phyloP scores from a whole-genome alignment of 1,140 invertebrate genomes.

The Drosophila nasuta region DNA sequence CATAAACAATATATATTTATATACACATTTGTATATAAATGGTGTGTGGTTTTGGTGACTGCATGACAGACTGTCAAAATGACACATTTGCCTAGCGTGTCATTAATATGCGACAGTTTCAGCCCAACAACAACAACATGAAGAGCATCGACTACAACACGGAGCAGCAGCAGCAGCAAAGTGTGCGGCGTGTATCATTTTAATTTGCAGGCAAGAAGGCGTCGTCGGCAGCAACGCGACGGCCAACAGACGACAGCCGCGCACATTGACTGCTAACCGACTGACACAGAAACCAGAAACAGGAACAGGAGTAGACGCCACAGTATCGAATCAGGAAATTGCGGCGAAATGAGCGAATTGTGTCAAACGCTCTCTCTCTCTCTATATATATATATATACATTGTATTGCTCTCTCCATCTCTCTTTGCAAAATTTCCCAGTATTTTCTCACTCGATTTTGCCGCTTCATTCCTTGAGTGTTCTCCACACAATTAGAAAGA shows the following conservation, averaged over 20 bases:
- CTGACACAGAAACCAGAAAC: slow-evolving; percentile 74
- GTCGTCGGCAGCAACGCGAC: slow-evolving; percentile 22
- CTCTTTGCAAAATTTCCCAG: slow-evolving; percentile 59
- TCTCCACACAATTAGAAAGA: slow-evolving; percentile 36
- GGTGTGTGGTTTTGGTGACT: slow-evolving; percentile 76
- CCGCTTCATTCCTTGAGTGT: neutral
- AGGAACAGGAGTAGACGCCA: slow-evolving; percentile 38
- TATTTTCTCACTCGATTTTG: slow-evolving; percentile 57
- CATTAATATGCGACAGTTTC: slow-evolving; percentile 79
- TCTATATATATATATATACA: no score
- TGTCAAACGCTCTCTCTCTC: neutral
- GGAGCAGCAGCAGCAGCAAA: slow-evolving; percentile 18
- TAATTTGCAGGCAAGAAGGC: slow-evolving; percentile 57
- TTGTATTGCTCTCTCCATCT: no score
- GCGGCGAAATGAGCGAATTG: slow-evolving; percentile 34
- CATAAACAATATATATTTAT: slow-evolving; percentile 22
- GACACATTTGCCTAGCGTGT: slow-evolving; percentile 83
- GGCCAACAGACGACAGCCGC: slow-evolving; percentile 41
- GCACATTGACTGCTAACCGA: slow-evolving; percentile 77
- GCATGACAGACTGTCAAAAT: slow-evolving; percentile 83
- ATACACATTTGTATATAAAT: slow-evolving; percentile 67
- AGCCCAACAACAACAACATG: slow-evolving; percentile 16
- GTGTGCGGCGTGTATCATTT: slow-evolving; percentile 56
- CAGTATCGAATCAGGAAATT: slow-evolving; percentile 39
- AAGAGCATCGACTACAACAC: slow-evolving; percentile 3